A percentile compares a stretch with the other conserved stretches of the same genome.
Conservation (phyloP, 2,113 vertebrate species). For the Toxotes jaculatrix region DNA sequence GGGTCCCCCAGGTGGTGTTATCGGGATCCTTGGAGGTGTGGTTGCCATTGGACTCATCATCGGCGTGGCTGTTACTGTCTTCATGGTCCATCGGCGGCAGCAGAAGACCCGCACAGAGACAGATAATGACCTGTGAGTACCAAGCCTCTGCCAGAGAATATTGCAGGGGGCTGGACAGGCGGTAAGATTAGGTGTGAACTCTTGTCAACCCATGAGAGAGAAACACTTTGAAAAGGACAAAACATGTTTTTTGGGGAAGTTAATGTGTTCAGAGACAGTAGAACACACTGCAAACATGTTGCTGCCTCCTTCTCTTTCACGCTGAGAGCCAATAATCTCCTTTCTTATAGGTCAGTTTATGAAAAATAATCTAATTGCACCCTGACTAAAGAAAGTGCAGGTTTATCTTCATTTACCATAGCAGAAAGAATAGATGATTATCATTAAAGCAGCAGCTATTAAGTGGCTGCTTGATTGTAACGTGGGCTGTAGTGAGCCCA, state of each 20-base stretch:
- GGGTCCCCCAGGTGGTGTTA: conserved; percentile 85
- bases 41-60: conserved; percentile 86
- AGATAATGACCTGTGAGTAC: conserved; percentile 90
- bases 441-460: conserved; percentile 57
- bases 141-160: conserved; percentile 56
- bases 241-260: conserved; percentile 16
- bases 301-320: conserved; percentile 11
- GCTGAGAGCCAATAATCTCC: conserved; percentile 17
- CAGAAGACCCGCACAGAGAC: conserved; percentile 84
- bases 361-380: conserved; percentile 18
- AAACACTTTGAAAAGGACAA: conserved; percentile 47
- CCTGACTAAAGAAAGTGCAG: conserved; percentile 10
- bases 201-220: conserved; percentile 57
- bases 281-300: conserved; percentile 15
- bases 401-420: conserved; percentile 36
- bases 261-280: conserved; percentile 26
- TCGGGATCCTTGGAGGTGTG: conserved; percentile 88
- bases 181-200: conserved; percentile 68
- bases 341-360: background rate
- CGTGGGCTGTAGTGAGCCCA: conserved; percentile 53
- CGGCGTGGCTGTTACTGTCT: conserved; percentile 85
- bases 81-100: conserved; percentile 87
- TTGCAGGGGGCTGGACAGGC: conserved; percentile 60
- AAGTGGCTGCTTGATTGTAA: conserved; percentile 71
- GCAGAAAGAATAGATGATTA: conserved; percentile 64